Conservation (phyloP, 2,113 vertebrate species). For the Tautogolabrus adspersus region DNA sequence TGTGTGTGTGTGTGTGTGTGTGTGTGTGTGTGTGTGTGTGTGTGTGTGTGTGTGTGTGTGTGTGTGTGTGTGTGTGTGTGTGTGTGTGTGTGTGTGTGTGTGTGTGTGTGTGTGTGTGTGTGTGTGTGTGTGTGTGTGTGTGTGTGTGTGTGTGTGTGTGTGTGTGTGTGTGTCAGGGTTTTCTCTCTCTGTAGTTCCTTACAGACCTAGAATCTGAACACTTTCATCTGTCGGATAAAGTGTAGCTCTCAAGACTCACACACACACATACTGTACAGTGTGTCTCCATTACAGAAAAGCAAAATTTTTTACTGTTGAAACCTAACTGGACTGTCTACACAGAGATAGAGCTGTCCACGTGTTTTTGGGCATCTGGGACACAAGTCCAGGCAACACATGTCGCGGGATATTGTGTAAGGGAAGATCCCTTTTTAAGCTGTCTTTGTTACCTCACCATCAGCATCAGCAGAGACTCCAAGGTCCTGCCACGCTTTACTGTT, state of each 20-base stretch:
- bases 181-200: constrained; percentile 5
- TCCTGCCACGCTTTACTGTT: background rate
- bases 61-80: no score
- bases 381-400: constrained; percentile 2
- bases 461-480: background rate
- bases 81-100: no score
- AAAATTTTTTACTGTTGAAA: background rate
- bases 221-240: constrained; percentile 2
- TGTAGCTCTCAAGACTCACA: background rate
- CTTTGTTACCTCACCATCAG: constrained; percentile 7
- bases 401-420: constrained; percentile 19
- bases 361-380: constrained; percentile 16
- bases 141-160: no score
- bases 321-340: background rate
- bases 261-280: background rate
- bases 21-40: no score
- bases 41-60: no score
- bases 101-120: no score
- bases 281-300: constrained; percentile 10
- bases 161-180: constrained; percentile 5
- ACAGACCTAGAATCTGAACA: constrained; percentile 19
- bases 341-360: background rate
- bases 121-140: no score
- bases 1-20: no score
- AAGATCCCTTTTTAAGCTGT: background rate